phyloP scores from a whole-genome alignment of 2,888 invertebrate genomes.

The Pollenia amentaria region DNA sequence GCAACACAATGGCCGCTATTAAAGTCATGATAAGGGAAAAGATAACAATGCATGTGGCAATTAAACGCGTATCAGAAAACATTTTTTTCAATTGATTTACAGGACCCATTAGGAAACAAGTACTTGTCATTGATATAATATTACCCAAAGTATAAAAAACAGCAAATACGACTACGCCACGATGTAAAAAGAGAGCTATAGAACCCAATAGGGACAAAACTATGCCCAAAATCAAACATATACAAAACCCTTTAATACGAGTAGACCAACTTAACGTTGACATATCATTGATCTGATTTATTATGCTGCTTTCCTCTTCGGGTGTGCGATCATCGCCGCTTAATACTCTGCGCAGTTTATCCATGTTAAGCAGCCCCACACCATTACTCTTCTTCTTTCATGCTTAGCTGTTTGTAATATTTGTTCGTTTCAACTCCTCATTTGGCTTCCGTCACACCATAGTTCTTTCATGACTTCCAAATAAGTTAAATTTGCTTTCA shows the following conservation, averaged over 20 bases:
- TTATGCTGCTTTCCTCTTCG: conserved; percentile 91
- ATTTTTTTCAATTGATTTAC: conserved; percentile 95
- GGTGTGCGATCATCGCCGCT: conserved; percentile 89
- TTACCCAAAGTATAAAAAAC: conserved; percentile 93
- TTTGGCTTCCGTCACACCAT: too few species aligned
- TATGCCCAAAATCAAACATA: conserved; percentile 92
- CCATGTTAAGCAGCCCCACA: too few species aligned
- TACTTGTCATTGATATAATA: conserved; percentile 90
- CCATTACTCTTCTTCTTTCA: too few species aligned
- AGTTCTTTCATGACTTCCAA: too few species aligned
- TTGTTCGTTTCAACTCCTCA: too few species aligned
- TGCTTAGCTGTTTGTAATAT: too few species aligned
- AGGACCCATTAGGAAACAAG: conserved; percentile 96
- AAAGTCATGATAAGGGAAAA: conserved; percentile 87
- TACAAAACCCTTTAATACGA: conserved; percentile 92
- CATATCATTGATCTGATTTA: conserved; percentile 90
- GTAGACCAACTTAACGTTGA: conserved; percentile 93
- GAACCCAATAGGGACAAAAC: conserved; percentile 91
- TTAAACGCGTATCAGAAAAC: conserved; percentile 92
- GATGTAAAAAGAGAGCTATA: conserved; percentile 87
- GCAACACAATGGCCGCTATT: conserved; percentile 89
- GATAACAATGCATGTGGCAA: conserved; percentile 91
- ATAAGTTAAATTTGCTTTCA: too few species aligned
- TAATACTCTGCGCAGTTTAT: conserved; percentile 89
- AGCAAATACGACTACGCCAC: conserved; percentile 89